phyloP scores from a whole-genome alignment of 23 tunicate genomes.

The Oikopleura vanhoeffeni region DNA sequence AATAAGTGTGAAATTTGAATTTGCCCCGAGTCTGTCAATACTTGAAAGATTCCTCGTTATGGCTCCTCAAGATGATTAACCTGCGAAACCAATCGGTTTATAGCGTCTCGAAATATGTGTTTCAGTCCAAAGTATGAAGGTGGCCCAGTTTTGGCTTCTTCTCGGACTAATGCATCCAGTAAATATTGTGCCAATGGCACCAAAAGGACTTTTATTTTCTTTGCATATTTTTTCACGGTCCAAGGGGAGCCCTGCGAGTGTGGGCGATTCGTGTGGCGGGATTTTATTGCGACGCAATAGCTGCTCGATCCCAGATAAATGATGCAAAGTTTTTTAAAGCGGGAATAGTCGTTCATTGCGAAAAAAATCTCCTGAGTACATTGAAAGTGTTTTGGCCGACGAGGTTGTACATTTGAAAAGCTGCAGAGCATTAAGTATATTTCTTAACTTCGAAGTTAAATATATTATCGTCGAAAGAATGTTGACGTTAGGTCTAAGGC shows the following conservation, averaged over 20 bases:
- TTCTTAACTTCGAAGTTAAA: conserved; percentile 24
- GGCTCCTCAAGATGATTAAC: not conserved
- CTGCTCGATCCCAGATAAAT: not conserved
- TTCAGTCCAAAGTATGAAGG: not conserved
- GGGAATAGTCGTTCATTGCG: not conserved
- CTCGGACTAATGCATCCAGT: not conserved
- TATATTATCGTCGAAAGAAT: conserved; percentile 28
- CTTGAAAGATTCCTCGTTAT: not conserved
- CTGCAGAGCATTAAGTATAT: no score
- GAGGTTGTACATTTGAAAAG: not conserved
- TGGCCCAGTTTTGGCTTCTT: not conserved
- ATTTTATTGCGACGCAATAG: no score
- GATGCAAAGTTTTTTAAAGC: not conserved
- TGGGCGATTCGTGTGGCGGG: no score
- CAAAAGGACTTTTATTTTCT: not conserved
- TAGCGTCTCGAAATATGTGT: not conserved
- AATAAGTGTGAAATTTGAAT: not conserved
- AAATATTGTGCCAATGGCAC: not conserved
- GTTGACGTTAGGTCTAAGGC: conserved; percentile 22
- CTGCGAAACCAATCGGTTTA: not conserved
- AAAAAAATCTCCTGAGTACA: conserved; percentile 41
- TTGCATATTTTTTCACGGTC: conserved; percentile 12
- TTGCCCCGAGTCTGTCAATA: not conserved
- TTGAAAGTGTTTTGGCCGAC: not conserved
- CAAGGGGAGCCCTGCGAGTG: not conserved